These are phyloP conservation scores for Corythornis cristatus DNA, from an alignment of 2,113 vertebrate genomes.

Conservation along the genomic window DNA sequence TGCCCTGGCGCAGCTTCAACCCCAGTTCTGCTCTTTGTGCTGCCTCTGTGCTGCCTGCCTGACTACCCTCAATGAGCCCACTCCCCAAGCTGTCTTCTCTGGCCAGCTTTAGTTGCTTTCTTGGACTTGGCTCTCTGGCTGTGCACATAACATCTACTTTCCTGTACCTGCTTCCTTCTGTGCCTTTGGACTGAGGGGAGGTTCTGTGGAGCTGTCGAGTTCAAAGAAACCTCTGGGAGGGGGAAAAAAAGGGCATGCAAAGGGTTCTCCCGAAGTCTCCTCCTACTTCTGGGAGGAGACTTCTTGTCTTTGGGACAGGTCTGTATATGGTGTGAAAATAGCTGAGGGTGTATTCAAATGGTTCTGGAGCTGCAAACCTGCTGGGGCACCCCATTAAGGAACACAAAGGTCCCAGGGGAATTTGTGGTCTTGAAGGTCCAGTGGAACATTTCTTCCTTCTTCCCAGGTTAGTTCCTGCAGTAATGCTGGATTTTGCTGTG, in stretches of 20 bases:
- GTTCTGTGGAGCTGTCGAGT: neutral
- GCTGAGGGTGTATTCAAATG: neutral
- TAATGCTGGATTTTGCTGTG: accelerated
- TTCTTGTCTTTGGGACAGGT: neutral
- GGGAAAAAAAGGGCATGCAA: neutral
- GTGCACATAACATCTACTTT: constrained; percentile 10
- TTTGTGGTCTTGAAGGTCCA: neutral
- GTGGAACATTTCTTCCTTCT: neutral
- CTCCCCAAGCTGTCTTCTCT: neutral
- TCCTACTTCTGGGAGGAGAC: neutral
- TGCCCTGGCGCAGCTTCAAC: neutral
- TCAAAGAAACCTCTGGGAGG: neutral
- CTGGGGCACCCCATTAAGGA: neutral
- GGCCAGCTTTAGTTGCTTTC: constrained; percentile 33
- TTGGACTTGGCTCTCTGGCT: constrained; percentile 52
- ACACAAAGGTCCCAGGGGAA: neutral
- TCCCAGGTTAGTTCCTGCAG: neutral
- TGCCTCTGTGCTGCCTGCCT: constrained; percentile 52
- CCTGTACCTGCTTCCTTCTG: constrained; percentile 20
- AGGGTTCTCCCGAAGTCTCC: neutral
- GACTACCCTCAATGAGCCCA: neutral
- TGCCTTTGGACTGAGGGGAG: neutral
- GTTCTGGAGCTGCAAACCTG: neutral
- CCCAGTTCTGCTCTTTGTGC: neutral
- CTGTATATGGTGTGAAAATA: neutral